Evolutionary conservation across 2,113 vertebrate genomes (phyloP).

Genomic region (Potamarius usumacintae): DNA sequence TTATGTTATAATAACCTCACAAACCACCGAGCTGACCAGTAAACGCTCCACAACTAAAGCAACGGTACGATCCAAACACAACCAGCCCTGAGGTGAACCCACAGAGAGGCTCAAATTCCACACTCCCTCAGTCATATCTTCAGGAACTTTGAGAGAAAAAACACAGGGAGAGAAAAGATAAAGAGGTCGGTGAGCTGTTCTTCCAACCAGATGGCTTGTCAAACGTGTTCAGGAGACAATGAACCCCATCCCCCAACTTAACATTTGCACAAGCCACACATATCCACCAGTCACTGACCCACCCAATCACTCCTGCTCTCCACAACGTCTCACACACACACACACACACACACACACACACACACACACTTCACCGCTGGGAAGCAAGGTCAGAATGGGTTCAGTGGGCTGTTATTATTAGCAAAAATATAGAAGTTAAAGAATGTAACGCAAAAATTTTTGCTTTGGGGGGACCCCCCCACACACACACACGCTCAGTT

Average conservation of each 20-base stretch:
- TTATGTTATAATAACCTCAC: conserved; percentile 42
- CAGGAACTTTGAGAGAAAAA: conserved; percentile 44
- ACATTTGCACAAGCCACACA: conserved; percentile 47
- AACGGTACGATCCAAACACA: conserved; percentile 31
- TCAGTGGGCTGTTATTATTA: not conserved
- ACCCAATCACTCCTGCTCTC: conserved; percentile 53
- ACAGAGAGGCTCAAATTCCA: conserved; percentile 49
- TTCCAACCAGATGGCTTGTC: conserved; percentile 49
- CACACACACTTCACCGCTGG: conserved; percentile 55
- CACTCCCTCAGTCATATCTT: conserved; percentile 46
- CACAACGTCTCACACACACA: conserved; percentile 48
- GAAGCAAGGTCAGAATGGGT: conserved; percentile 44
- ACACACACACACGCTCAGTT: not conserved
- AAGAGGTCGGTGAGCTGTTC: conserved; percentile 36
- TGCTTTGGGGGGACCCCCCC: no score
- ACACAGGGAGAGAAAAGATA: conserved; percentile 28
- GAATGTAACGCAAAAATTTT: not conserved
- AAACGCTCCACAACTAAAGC: conserved; percentile 15
- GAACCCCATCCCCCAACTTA: conserved; percentile 49
- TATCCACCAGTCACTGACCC: conserved; percentile 53
- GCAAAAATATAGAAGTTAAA: not conserved
- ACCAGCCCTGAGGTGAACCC: conserved; percentile 41
- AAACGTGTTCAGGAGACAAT: conserved; percentile 57
- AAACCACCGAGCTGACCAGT: conserved; percentile 29
- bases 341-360: conserved; percentile 49